Percentiles rank a stretch among this genome's conserved stretches.
Evolutionary conservation across 2,888 invertebrate genomes (phyloP).

Genomic region (Macroteleia sp.): DNA sequence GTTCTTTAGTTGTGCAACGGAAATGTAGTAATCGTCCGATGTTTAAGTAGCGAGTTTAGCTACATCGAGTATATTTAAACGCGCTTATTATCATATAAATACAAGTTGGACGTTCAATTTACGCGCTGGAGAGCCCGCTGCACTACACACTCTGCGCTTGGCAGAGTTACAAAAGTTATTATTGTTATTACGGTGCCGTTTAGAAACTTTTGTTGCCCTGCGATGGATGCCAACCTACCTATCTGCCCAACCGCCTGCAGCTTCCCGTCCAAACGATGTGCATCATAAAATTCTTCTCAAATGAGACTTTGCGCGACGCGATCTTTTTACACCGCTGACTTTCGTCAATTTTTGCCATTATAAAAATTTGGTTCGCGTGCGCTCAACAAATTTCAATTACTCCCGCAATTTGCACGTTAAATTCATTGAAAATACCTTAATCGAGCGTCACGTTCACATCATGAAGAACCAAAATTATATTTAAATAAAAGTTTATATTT

Average conservation of each 20-base stretch:
- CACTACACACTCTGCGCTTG: slow-evolving; percentile 66
- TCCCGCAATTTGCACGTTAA: background rate
- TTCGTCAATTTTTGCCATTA: slow-evolving; percentile 13
- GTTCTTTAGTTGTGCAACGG: slow-evolving; percentile 57
- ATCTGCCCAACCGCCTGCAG: slow-evolving; percentile 58
- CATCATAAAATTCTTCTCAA: slow-evolving; percentile 40
- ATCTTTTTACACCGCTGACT: slow-evolving; percentile 15
- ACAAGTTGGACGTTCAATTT: slow-evolving; percentile 83
- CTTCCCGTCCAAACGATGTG: slow-evolving; percentile 27
- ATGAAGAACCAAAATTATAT: background rate
- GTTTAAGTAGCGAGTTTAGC: slow-evolving; percentile 82
- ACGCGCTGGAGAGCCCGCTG: slow-evolving; percentile 76
- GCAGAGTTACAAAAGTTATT: slow-evolving; percentile 83
- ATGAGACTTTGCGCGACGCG: slow-evolving; percentile 35
- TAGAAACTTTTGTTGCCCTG: slow-evolving; percentile 82
- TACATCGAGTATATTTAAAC: slow-evolving; percentile 83
- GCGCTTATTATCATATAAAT: slow-evolving; percentile 84
- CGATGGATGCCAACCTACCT: slow-evolving; percentile 73
- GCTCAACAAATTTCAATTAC: background rate
- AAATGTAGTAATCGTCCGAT: slow-evolving; percentile 77
- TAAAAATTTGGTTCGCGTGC: background rate
- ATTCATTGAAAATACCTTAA: background rate
- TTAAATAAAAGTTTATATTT: background rate
- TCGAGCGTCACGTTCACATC: background rate
- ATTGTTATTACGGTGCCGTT: slow-evolving; percentile 83